Conservation (phyloP, 2,888 invertebrate species). For the Mimachlamys varia region DNA sequence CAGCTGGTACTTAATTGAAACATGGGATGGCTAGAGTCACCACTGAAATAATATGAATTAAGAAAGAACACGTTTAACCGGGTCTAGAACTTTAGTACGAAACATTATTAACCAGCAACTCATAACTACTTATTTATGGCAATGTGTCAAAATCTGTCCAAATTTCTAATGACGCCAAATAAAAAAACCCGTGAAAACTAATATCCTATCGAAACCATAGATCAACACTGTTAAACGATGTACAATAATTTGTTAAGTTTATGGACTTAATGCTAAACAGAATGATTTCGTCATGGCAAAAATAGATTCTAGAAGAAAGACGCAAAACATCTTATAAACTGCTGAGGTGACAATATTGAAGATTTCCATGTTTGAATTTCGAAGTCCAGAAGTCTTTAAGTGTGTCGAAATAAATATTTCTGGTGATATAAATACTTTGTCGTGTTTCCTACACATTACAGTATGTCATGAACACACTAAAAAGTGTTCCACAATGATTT, state of each 20-base stretch:
- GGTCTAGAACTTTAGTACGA: too few relatives aligned
- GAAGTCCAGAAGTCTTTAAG: background rate
- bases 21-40: too few relatives aligned
- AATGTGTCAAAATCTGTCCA: background rate
- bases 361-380: background rate
- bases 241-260: too few relatives aligned
- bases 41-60: too few relatives aligned
- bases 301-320: background rate
- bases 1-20: too few relatives aligned
- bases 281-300: background rate
- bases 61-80: too few relatives aligned
- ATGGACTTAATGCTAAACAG: too few relatives aligned
- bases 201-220: too few relatives aligned
- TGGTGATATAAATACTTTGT: background rate
- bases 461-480: background rate
- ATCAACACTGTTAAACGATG: too few relatives aligned
- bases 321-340: background rate
- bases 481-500: background rate
- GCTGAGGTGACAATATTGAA: constrained; percentile 18
- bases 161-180: background rate
- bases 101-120: too few relatives aligned
- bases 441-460: background rate
- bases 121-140: background rate
- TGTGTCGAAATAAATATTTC: background rate
- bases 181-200: too few relatives aligned